A percentile compares a stretch with the other conserved stretches of the same genome.
Evolutionary conservation across 2,888 invertebrate genomes (phyloP).

Genomic region (Stegana nigrithorax): DNA sequence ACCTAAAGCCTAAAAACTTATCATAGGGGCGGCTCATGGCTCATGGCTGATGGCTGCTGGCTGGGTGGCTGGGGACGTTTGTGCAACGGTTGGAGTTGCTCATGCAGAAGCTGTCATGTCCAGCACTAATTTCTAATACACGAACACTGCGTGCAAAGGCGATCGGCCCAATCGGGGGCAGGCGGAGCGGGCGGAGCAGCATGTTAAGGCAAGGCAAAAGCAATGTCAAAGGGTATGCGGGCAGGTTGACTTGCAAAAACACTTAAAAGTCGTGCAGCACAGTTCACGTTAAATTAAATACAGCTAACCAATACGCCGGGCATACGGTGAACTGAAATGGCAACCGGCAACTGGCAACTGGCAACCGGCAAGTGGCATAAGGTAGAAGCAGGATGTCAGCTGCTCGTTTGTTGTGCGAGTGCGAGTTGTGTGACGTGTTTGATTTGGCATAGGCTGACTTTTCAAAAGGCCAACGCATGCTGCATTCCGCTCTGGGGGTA

Average conservation of each 20-base stretch:
- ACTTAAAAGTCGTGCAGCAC: not conserved
- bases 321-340: too few species aligned
- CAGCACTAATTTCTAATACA: conserved; percentile 54
- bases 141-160: not conserved
- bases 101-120: conserved; percentile 64
- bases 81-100: too few species aligned
- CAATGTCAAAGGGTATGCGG: conserved; percentile 1
- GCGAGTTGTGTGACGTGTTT: too few species aligned
- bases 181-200: too few species aligned
- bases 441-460: too few species aligned
- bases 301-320: too few species aligned
- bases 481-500: too few species aligned
- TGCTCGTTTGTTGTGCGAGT: not conserved
- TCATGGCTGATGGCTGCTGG: too few species aligned
- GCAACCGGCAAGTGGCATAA: not conserved
- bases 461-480: not conserved
- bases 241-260: too few species aligned
- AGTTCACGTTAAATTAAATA: not conserved
- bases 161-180: too few species aligned
- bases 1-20: conserved; percentile 45
- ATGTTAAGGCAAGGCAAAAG: not conserved
- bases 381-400: not conserved
- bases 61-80: too few species aligned
- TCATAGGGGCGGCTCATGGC: conserved; percentile 28
- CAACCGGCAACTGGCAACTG: too few species aligned